Conservation (phyloP, 2,113 vertebrate species). For the Ptilorrhoa leucosticta region DNA sequence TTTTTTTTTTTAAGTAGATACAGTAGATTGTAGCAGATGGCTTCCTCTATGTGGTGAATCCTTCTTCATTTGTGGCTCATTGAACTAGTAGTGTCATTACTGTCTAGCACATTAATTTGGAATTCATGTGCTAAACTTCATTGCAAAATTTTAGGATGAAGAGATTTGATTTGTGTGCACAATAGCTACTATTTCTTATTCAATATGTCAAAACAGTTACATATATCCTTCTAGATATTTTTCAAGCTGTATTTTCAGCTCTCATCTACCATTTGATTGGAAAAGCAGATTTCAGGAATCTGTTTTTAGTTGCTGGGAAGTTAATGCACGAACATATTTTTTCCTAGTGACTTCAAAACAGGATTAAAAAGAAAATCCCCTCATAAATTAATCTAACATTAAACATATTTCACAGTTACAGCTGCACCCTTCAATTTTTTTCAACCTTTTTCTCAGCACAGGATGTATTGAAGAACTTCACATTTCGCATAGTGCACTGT, state of each 20-base stretch:
- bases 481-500: background rate
- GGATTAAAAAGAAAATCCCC: background rate
- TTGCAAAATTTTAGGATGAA: slow-evolving; percentile 12
- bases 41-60: slow-evolving; percentile 13
- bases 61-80: slow-evolving; percentile 44
- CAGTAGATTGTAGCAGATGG: slow-evolving; percentile 39
- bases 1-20: background rate
- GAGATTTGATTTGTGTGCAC: background rate
- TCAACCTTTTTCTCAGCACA: background rate
- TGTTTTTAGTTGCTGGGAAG: background rate
- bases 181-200: background rate
- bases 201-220: background rate
- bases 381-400: background rate
- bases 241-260: background rate
- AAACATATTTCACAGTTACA: background rate
- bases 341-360: background rate
- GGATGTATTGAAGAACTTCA: background rate
- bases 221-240: background rate
- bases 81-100: slow-evolving; percentile 32
- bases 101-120: slow-evolving; percentile 43
- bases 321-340: background rate
- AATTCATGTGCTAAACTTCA: slow-evolving; percentile 41
- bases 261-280: background rate
- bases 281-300: background rate
- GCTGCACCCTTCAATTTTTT: background rate